phyloP scores from a whole-genome alignment of 2,797 vertebrate genomes.

The Petrocephalus schoutedeni region DNA sequence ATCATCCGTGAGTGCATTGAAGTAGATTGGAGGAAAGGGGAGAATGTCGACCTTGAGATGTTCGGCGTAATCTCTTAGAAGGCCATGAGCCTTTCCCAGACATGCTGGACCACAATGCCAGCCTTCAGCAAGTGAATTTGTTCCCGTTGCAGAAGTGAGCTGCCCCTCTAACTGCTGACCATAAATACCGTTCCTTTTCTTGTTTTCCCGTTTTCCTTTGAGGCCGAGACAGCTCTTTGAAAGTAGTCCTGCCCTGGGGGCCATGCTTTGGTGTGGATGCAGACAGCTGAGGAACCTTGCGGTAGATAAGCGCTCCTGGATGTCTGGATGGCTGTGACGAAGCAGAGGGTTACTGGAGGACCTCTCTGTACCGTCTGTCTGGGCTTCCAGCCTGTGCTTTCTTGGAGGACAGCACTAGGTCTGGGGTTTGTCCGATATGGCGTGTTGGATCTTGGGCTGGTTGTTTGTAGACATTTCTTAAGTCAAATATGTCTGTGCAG shows the following conservation, averaged over 20 bases:
- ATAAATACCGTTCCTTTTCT: not conserved
- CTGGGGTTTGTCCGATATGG: not conserved
- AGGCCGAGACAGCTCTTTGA: not conserved
- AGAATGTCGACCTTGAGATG: not conserved
- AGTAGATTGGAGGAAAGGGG: not conserved
- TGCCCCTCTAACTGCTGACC: not conserved
- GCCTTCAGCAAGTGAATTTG: not conserved
- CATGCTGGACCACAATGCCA: not conserved
- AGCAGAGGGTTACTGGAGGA: not conserved
- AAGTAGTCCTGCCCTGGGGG: not conserved
- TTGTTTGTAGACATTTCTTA: not conserved
- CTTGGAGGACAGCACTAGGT: not conserved
- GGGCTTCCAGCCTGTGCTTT: not conserved
- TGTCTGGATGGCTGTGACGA: not conserved
- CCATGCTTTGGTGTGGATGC: not conserved
- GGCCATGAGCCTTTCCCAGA: not conserved
- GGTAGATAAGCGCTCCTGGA: slow-evolving; percentile 3
- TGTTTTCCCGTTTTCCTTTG: not conserved
- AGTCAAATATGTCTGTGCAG: not conserved
- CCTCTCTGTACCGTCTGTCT: not conserved
- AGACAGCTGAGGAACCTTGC: not conserved
- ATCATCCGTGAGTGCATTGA: not conserved
- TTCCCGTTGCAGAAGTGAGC: not conserved
- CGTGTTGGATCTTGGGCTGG: not conserved
- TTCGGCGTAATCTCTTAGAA: not conserved